Evolutionary conservation across 2,797 vertebrate species (phyloP).

Genomic region (Epinephelus awoara): DNA sequence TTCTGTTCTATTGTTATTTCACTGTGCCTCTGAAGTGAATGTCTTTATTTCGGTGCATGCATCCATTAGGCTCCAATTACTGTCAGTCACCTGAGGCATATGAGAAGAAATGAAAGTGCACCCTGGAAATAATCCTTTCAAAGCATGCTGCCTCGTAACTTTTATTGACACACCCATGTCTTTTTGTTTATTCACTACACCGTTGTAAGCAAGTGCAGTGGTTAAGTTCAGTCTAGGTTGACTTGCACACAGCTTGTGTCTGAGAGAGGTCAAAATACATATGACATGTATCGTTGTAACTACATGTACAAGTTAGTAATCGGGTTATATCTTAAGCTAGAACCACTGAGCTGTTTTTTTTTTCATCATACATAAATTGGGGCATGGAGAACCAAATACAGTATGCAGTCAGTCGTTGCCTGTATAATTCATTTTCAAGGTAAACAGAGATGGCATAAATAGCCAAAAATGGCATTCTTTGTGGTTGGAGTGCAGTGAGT

Average conservation of each 20-base stretch:
- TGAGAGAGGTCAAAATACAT: not conserved
- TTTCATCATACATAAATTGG: conserved; percentile 25
- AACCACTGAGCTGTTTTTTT: conserved; percentile 7
- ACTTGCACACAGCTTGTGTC: not conserved
- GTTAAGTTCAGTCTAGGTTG: not conserved
- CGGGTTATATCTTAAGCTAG: not conserved
- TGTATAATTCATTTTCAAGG: conserved; percentile 35
- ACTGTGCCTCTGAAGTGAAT: conserved; percentile 1
- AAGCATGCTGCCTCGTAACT: not conserved
- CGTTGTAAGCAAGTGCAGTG: not conserved
- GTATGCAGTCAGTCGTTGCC: not conserved
- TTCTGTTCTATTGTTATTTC: not conserved
- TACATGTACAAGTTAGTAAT: conserved; percentile 6
- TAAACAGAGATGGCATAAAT: conserved; percentile 45
- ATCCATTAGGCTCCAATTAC: conserved; percentile 12
- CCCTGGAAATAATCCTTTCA: conserved; percentile 14
- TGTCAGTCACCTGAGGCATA: conserved; percentile 20
- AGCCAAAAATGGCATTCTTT: conserved; percentile 48
- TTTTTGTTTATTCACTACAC: not conserved
- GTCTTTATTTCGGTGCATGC: not conserved
- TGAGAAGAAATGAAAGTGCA: conserved; percentile 9
- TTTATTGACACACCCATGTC: not conserved
- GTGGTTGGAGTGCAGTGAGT: conserved; percentile 54
- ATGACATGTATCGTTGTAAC: not conserved
- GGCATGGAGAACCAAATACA: conserved; percentile 8